Conservation (phyloP, 1,140 invertebrate genomes). For the Teleogryllus occipitalis region DNA sequence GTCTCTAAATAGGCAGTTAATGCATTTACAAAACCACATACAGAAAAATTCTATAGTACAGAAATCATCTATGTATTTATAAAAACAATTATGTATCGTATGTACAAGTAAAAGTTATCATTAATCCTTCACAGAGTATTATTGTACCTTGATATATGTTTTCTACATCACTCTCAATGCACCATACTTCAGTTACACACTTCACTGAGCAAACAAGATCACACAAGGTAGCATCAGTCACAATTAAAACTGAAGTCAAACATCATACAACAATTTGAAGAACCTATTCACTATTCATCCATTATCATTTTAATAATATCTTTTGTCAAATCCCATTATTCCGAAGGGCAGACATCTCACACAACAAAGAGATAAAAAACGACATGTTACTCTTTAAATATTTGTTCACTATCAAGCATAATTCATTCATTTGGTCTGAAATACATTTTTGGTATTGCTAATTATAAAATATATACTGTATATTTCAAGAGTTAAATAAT, state of each 20-base stretch:
- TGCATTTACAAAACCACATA: conserved; percentile 15
- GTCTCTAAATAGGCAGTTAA: conserved; percentile 4
- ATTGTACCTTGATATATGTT: conserved; percentile 5
- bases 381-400: background rate
- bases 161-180: background rate
- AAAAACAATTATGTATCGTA: conserved; percentile 6
- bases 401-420: background rate
- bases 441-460: conserved; percentile 17
- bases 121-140: conserved; percentile 5
- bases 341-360: background rate
- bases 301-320: background rate
- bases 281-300: background rate
- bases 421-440: conserved; percentile 16
- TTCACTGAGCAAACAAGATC: conserved; percentile 4
- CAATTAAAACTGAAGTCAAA: background rate
- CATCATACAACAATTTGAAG: background rate
- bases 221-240: conserved; percentile 1
- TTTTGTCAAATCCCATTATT: background rate
- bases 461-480: conserved; percentile 14
- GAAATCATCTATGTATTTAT: conserved; percentile 4
- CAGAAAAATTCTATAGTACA: conserved; percentile 13
- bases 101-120: conserved; percentile 1
- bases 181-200: background rate
- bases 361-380: background rate
- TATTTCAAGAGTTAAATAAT: background rate